A percentile compares a stretch with the other conserved stretches of the same genome.
Conservation (phyloP, 2,888 invertebrate genomes). For the Hipparchia sbordonii region DNA sequence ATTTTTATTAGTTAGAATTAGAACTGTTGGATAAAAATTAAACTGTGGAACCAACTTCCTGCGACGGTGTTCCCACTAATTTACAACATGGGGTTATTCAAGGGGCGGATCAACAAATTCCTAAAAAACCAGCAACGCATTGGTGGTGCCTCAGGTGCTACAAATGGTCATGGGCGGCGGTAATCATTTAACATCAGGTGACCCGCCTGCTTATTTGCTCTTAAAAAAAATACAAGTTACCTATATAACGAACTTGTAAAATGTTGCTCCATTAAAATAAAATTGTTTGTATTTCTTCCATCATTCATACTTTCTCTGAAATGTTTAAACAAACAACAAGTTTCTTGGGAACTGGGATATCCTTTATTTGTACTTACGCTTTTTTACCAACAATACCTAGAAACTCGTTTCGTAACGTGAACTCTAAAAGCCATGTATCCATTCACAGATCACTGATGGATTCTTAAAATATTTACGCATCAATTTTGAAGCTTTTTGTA, state of each 20-base stretch:
- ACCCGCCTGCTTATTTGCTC: too few species aligned
- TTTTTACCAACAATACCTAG: conserved; percentile 11
- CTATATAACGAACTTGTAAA: neutral
- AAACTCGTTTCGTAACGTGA: conserved; percentile 18
- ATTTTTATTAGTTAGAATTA: too few species aligned
- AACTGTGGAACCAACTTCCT: too few species aligned
- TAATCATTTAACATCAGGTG: too few species aligned
- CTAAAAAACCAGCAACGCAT: too few species aligned
- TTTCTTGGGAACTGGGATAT: neutral
- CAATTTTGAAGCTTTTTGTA: conserved; percentile 22
- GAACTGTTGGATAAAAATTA: too few species aligned
- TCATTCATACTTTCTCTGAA: conserved; percentile 4
- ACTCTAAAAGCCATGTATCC: conserved; percentile 16
- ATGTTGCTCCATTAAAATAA: neutral
- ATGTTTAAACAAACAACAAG: conserved; percentile 3
- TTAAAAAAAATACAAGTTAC: neutral
- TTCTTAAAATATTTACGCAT: conserved; percentile 19
- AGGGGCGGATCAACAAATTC: too few species aligned
- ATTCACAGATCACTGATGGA: conserved; percentile 23
- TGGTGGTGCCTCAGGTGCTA: too few species aligned
- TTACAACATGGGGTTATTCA: too few species aligned
- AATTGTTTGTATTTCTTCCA: neutral
- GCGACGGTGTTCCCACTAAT: too few species aligned
- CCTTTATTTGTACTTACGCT: conserved; percentile 9
- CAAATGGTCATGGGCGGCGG: too few species aligned